Percentiles rank a stretch among this genome's conserved stretches.
These are phyloP conservation scores for Calyptomena viridis DNA, from an alignment of 2,113 vertebrate species.

Conservation along the genomic window DNA sequence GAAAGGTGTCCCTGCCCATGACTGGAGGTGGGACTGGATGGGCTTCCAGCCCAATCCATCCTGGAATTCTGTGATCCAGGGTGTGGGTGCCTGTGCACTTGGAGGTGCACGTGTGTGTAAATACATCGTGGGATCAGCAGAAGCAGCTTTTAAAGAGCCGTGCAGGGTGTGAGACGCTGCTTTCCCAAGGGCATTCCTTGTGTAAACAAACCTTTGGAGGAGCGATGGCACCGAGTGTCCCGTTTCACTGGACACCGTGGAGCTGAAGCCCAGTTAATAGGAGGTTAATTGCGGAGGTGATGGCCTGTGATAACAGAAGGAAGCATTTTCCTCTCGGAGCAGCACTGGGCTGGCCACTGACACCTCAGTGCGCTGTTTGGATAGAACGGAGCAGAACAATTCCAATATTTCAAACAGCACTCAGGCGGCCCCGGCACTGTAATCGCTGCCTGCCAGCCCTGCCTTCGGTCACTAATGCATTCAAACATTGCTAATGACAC, in stretches of 20 bases:
- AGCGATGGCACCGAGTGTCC: neutral
- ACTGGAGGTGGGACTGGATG: neutral
- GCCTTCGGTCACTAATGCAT: conserved; percentile 74
- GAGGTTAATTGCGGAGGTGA: neutral
- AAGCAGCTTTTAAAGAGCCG: neutral
- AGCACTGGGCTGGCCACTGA: neutral
- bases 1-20: neutral
- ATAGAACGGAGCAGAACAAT: conserved; percentile 22
- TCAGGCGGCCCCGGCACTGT: conserved; percentile 52
- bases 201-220: neutral
- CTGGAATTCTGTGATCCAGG: neutral
- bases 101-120: accelerated
- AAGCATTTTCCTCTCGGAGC: neutral
- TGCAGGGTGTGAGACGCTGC: accelerated
- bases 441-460: conserved; percentile 65
- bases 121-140: neutral
- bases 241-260: neutral
- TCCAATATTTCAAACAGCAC: conserved; percentile 63
- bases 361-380: neutral
- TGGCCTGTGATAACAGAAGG: accelerated
- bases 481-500: conserved; percentile 68
- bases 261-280: neutral
- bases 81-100: accelerated
- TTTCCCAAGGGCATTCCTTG: accelerated
- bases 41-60: neutral